Evolutionary conservation across 1,140 invertebrate genomes (phyloP).

Genomic region (Drosophila bocqueti): DNA sequence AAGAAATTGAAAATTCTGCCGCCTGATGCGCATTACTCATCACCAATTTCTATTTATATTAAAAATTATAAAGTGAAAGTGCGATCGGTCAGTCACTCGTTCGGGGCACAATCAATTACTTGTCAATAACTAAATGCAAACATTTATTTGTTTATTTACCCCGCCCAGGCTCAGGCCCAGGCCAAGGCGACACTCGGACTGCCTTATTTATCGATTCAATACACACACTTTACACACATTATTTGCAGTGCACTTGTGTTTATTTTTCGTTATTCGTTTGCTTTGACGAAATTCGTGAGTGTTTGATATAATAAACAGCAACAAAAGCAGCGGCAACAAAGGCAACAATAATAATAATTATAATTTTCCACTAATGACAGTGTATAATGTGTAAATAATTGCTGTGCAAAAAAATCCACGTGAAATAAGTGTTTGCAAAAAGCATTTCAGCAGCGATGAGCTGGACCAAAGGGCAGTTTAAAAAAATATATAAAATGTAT

Average conservation of each 20-base stretch:
- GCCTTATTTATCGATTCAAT: constrained; percentile 44
- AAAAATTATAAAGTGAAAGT: constrained; percentile 65
- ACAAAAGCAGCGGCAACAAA: constrained; percentile 3
- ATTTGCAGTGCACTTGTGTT: constrained; percentile 33
- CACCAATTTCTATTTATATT: constrained; percentile 57
- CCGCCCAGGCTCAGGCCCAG: constrained; percentile 18
- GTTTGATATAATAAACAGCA: constrained; percentile 31
- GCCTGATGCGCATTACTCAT: constrained; percentile 13
- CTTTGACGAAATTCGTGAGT: constrained; percentile 23
- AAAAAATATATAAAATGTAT: neutral
- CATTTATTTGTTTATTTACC: constrained; percentile 47
- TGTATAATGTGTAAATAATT: constrained; percentile 47
- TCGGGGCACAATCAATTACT: constrained; percentile 52
- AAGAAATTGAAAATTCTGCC: constrained; percentile 1
- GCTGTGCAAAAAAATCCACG: constrained; percentile 23
- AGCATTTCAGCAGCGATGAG: constrained; percentile 6
- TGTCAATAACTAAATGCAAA: constrained; percentile 48
- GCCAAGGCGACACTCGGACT: constrained; percentile 23
- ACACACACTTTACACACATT: constrained; percentile 26
- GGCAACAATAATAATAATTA: constrained; percentile 26
- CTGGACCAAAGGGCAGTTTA: neutral
- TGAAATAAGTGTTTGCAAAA: constrained; percentile 19
- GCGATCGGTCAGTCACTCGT: constrained; percentile 42
- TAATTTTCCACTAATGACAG: constrained; percentile 39
- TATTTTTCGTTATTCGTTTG: neutral